Evolutionary conservation across 2,888 invertebrate species (phyloP).

Genomic region (Pachydiplax longipennis): DNA sequence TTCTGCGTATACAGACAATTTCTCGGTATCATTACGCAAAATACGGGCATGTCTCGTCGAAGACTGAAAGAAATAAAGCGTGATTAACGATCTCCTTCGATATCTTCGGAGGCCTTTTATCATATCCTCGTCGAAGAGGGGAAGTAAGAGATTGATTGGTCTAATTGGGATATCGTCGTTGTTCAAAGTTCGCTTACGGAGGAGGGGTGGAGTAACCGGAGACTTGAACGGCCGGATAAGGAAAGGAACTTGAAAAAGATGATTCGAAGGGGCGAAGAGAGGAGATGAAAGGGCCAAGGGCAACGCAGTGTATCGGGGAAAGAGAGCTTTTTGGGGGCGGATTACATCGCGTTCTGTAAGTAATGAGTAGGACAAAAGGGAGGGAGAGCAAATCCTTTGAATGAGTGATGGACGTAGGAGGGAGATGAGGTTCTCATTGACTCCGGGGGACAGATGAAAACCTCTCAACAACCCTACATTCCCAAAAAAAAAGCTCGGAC

Average conservation of each 20-base stretch:
- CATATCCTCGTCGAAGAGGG: not conserved
- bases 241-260: not conserved
- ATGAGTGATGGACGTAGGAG: not conserved
- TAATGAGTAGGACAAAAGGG: constrained; percentile 31
- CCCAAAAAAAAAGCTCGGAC: not conserved
- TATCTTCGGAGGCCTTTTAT: not conserved
- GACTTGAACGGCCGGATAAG: not conserved
- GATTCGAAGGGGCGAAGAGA: not conserved
- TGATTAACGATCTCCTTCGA: no score
- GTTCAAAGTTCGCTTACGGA: not conserved
- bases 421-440: constrained; percentile 30
- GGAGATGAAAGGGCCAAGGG: not conserved
- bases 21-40: no score
- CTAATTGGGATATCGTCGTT: constrained; percentile 26
- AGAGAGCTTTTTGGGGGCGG: not conserved
- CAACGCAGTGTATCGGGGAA: not conserved
- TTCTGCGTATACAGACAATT: no score
- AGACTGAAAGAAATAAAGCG: no score
- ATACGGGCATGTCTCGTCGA: no score
- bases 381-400: not conserved
- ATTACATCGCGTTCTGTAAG: constrained; percentile 44
- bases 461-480: not conserved
- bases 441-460: constrained; percentile 21
- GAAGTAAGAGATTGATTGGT: constrained; percentile 16
- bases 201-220: not conserved